Evolutionary conservation across 37 sponge, comb jelly and placozoan genomes (phyloP).

Genomic region (Ephydatia muelleri): DNA sequence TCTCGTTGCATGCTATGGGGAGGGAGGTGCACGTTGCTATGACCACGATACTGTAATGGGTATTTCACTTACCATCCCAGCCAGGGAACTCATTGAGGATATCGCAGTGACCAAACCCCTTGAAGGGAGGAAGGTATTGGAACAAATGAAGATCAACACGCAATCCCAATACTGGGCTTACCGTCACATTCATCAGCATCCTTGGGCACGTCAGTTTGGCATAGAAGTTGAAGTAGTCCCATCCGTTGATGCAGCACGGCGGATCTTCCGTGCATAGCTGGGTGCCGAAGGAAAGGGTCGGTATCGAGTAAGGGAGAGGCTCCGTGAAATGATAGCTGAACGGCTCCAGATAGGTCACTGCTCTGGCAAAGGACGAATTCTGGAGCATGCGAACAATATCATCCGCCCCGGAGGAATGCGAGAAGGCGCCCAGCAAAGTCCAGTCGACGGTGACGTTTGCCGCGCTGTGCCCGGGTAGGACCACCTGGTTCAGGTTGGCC

Average conservation of each 20-base stretch:
- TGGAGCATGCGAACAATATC: slow-evolving; percentile 42
- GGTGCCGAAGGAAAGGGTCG: slow-evolving; percentile 55
- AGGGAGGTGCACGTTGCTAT: not conserved
- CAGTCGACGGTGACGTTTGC: slow-evolving; percentile 47
- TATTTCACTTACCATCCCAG: slow-evolving; percentile 47
- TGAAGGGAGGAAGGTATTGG: not conserved
- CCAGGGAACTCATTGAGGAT: slow-evolving; percentile 50
- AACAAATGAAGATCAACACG: not conserved
- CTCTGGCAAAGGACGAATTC: slow-evolving; percentile 54
- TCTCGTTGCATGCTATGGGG: slow-evolving; percentile 35
- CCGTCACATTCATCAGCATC: slow-evolving; percentile 58
- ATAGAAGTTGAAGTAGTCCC: slow-evolving; percentile 58
- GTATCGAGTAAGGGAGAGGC: slow-evolving; percentile 41
- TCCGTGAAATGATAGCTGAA: slow-evolving; percentile 30
- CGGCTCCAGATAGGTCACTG: slow-evolving; percentile 63
- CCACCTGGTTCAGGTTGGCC: slow-evolving; percentile 20
- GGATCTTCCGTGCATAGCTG: slow-evolving; percentile 48
- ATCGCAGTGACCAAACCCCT: slow-evolving; percentile 73
- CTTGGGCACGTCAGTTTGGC: slow-evolving; percentile 43
- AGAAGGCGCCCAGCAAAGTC: slow-evolving; percentile 28
- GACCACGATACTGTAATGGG: not conserved
- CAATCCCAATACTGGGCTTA: slow-evolving; percentile 9
- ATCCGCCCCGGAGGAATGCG: slow-evolving; percentile 57
- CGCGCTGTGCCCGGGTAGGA: slow-evolving; percentile 14
- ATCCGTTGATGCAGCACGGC: slow-evolving; percentile 28